phyloP scores from a whole-genome alignment of 2,113 vertebrate genomes.

The Seriola aureovittata region DNA sequence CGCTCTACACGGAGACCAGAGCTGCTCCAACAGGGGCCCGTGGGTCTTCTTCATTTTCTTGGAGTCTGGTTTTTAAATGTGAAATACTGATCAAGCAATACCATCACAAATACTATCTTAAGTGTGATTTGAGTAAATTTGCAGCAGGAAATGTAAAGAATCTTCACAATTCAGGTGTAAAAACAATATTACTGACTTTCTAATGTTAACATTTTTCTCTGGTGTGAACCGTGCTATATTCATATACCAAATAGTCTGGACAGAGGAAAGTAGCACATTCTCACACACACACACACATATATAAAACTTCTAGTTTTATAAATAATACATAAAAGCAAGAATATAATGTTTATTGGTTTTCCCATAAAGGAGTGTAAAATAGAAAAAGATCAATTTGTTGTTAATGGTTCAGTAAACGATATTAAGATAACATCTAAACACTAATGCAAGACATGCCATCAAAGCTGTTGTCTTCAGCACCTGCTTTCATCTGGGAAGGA shows the following conservation, averaged over 20 bases:
- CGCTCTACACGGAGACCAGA: constrained; percentile 31
- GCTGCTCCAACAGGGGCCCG: constrained; percentile 25
- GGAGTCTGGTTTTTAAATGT: background rate
- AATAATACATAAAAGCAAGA: background rate
- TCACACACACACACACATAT: background rate
- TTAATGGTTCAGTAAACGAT: constrained; percentile 17
- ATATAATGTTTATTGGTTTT: background rate
- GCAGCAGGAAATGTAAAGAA: background rate
- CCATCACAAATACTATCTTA: background rate
- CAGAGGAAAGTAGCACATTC: background rate
- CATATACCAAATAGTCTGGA: constrained; percentile 9
- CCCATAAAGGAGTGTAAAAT: background rate
- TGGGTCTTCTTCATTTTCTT: background rate
- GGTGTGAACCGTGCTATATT: background rate
- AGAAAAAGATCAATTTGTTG: background rate
- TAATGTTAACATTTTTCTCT: background rate
- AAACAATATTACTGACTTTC: background rate
- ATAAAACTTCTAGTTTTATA: constrained; percentile 1
- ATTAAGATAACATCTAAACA: background rate
- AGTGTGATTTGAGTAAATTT: constrained; percentile 1
- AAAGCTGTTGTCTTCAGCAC: too few relatives aligned
- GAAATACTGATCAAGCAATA: background rate
- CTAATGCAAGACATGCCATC: too few relatives aligned
- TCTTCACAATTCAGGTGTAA: background rate
- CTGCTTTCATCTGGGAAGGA: background rate